Base-by-base conservation (phyloP, 2,888 invertebrate genomes). In the Antheraea yamamai region DNA sequence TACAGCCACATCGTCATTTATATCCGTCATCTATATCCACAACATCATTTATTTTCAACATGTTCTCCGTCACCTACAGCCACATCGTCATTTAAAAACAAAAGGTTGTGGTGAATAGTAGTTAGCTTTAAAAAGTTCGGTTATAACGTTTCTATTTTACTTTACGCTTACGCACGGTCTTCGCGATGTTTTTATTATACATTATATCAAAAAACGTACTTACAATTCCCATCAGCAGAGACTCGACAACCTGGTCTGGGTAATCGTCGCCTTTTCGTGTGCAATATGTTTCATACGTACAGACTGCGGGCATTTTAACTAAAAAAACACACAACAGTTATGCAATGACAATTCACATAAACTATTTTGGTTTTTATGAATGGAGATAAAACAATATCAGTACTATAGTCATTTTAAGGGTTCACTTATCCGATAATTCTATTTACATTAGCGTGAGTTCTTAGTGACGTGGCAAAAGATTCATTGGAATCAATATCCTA, bases 261-360 rank as follows among this genome's bases (percentile, higher is more conserved):
- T 73, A 73, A 55, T 55, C 16, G 2, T 16, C 1, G 55, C 26
- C 26, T 35, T 73, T 73, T 8, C n/a, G 20, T 4, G 18, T 47
- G 26, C 73, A 73, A 64, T 47, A 73, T 12, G 2, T 26, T 64
- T 64, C 12, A 30, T n/a, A 26, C 23, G 14, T n/a, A 26, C 74
- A 74, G 18, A 26, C 30, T 10, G 7, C 8, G 23, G 74, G 74
- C 74, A 74, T 74, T 64, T 64, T 8, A 64, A 14, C 64, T 64
- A 64, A 26, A 64, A 64, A 64, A 23, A 23, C 23, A 61, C 12
- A 14, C n/a, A 64, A 23, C 0, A 23, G 4, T 58, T 20, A 58
- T 1, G n/a, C 10, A n/a, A 18, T 52, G 16, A 52, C 16, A 52
- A 14, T 52, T 55, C 16, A 55, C 18, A 14, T 18, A 55, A 55